Conservation (phyloP, 2,113 vertebrate genomes). For the Pontoporia blainvillei region DNA sequence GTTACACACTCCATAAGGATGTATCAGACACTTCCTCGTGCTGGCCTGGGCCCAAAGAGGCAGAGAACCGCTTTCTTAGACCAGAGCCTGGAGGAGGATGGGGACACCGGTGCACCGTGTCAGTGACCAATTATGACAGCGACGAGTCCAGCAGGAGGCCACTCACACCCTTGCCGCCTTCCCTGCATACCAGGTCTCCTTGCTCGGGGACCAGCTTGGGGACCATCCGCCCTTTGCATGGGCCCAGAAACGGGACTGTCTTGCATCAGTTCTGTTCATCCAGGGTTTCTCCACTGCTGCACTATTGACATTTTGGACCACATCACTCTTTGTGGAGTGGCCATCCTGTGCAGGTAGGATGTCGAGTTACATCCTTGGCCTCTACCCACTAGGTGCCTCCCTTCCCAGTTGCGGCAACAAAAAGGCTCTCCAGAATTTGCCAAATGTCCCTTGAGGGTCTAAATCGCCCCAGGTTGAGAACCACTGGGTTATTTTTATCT, state of each 20-base stretch:
- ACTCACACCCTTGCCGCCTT: accelerated
- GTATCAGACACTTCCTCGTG: accelerated
- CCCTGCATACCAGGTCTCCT: not conserved
- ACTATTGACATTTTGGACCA: not conserved
- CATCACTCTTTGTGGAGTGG: not conserved
- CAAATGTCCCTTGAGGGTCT: not conserved
- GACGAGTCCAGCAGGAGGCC: accelerated
- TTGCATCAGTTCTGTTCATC: not conserved
- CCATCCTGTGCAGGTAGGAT: not conserved
- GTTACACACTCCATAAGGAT: accelerated
- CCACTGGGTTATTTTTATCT: not conserved
- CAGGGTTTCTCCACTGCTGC: not conserved
- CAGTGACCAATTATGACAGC: not conserved
- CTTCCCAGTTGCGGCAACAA: not conserved
- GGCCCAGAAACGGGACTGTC: not conserved
- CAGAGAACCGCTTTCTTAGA: not conserved
- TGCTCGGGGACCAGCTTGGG: not conserved
- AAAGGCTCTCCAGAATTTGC: not conserved
- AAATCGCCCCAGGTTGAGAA: not conserved
- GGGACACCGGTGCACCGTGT: accelerated
- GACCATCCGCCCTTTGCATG: accelerated
- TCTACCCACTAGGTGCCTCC: not conserved
- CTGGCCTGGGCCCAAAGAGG: not conserved
- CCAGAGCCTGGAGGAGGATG: not conserved
- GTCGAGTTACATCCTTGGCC: not conserved